Evolutionary conservation across 1,140 invertebrate genomes (phyloP).

Genomic region (Popillia japonica): DNA sequence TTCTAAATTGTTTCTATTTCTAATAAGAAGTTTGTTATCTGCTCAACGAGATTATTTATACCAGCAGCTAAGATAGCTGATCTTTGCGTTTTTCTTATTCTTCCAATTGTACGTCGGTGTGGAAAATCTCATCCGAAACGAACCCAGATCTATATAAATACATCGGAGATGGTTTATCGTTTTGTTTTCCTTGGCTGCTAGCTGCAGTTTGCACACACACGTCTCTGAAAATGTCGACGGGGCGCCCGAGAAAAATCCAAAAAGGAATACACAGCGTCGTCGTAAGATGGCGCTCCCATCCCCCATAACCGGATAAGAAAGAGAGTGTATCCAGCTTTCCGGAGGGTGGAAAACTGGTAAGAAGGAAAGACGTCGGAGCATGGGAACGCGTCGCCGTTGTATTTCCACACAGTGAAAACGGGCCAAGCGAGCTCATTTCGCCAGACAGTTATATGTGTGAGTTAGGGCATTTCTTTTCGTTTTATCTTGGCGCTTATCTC

Average conservation of each 20-base stretch:
- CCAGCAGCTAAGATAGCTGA: not conserved
- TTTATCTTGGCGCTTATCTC: conserved; percentile 58
- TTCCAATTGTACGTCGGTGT: not conserved
- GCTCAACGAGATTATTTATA: too few relatives aligned
- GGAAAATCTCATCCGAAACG: conserved; percentile 17
- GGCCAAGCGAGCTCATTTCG: conserved; percentile 56
- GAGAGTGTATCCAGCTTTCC: not conserved
- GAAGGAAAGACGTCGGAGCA: not conserved
- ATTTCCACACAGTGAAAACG: conserved; percentile 51
- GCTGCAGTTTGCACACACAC: conserved; percentile 49
- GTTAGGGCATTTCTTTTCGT: conserved; percentile 58
- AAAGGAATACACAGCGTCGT: conserved; percentile 40
- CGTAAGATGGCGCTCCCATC: conserved; percentile 2
- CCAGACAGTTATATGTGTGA: conserved; percentile 58
- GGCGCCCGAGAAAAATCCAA: conserved; percentile 50
- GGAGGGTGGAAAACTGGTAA: not conserved
- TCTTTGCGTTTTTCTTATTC: not conserved
- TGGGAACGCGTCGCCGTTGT: conserved; percentile 47
- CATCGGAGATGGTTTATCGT: conserved; percentile 53
- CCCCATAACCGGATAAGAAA: not conserved
- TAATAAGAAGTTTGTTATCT: too few relatives aligned
- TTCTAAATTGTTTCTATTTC: too few relatives aligned
- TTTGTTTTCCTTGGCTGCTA: conserved; percentile 56
- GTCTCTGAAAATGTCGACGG: conserved; percentile 41
- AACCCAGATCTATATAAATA: conserved; percentile 8